Evolutionary conservation across 1,140 invertebrate species (phyloP), one percentile per base, ranked within the genome.

Genomic region (Copidosoma floridanum): DNA sequence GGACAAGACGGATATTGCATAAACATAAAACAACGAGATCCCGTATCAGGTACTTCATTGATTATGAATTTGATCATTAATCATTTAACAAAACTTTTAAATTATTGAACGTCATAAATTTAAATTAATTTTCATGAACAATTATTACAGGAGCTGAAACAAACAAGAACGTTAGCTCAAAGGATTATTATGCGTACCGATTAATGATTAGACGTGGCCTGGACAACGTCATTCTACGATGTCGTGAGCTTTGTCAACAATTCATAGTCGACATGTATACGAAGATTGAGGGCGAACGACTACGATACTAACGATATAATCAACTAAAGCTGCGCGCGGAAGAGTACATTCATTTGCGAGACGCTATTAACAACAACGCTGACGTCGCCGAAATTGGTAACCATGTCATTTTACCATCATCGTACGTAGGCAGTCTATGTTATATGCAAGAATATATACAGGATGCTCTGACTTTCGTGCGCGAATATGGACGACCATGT

Each of bases 231-330:
- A 58, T 64, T 18, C 41, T 53, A 10, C 21, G 44, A 51, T 64
- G 11, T 52, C 37, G 61, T 32, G 53, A 65, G 44, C 54, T 74
- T 2, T 61, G 50, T 18, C 71, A 77, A 43, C 69, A 82, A 61
- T 80, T 69, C 71, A 53, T 78, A 14, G 77, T 82, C 2, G 78
- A 84, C 66, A 78, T 81, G 70, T 82, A 79, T 69, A 75, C 72
- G 3, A 83, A 83, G 74, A 75, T 83, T 47, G 80, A 83, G 73
- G 76, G 58, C 29, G 75, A 80, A 67, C 64, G 78, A 43, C 64
- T 80, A 6, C 59, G 64, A 38, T 82, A 66, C 61, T 74, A 81
- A 23, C 41, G 70, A 57, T 65, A 68, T 7, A 78, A 84, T 71
- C 81, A 85, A 70, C 67, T 48, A n/a, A 72, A 79, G 64, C 64